These are phyloP conservation scores for Chelidonichthys spinosus DNA, from an alignment of 2,797 vertebrate genomes.

Conservation along the genomic window DNA sequence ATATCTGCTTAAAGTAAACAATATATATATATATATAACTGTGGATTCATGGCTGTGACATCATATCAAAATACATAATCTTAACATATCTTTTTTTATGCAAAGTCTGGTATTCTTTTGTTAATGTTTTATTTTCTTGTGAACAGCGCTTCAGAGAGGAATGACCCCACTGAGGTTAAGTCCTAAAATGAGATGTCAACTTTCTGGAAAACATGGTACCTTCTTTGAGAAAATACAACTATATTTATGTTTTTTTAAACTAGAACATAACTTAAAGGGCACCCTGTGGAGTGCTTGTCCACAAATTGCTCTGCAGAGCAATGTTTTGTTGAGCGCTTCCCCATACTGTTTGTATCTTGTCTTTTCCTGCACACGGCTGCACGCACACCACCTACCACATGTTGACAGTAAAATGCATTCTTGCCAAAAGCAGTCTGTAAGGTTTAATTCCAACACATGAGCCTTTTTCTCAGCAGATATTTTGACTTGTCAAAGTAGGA, in stretches of 20 bases:
- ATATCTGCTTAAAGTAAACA: neutral
- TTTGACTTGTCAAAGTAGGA: neutral
- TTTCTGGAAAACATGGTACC: constrained; percentile 46
- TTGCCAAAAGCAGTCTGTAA: neutral
- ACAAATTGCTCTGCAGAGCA: constrained; percentile 55
- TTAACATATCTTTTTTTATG: neutral
- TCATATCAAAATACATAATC: neutral
- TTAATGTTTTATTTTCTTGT: neutral
- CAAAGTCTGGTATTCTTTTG: neutral
- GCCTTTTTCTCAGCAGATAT: neutral
- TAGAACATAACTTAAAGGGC: constrained; percentile 33
- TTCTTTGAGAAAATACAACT: constrained; percentile 41
- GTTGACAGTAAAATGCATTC: constrained; percentile 23
- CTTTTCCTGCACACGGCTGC: constrained; percentile 38
- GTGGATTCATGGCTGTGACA: neutral
- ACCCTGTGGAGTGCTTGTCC: constrained; percentile 30
- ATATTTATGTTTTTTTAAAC: constrained; percentile 43
- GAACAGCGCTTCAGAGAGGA: neutral
- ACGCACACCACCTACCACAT: constrained; percentile 47
- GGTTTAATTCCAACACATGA: constrained; percentile 3
- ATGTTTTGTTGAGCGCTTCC: constrained; percentile 35
- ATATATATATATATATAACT: neutral
- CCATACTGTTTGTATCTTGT: constrained; percentile 42
- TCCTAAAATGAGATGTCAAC: constrained; percentile 39
- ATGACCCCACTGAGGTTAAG: constrained; percentile 25